Percentiles rank a stretch among this genome's conserved stretches.
These are phyloP conservation scores for Sogatella furcifera DNA, from an alignment of 1,140 invertebrate genomes.

Conservation along the genomic window DNA sequence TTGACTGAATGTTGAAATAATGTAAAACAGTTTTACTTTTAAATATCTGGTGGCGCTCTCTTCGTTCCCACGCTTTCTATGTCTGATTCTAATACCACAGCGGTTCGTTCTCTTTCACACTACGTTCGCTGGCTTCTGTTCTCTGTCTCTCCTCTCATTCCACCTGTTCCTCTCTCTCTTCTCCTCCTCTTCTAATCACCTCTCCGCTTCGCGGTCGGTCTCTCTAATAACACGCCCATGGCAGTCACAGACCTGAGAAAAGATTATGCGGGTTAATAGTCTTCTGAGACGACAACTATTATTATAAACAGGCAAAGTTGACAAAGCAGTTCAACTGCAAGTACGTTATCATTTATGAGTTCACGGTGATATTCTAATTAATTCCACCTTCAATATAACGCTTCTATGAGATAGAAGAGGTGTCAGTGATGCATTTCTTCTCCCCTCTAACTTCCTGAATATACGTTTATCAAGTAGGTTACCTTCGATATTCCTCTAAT, in stretches of 20 bases:
- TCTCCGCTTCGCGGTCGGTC: neutral
- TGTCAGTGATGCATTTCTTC: neutral
- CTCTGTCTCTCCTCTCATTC: neutral
- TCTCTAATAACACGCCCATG: constrained; percentile 21
- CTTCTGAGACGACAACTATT: too few species aligned
- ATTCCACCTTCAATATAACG: constrained; percentile 8
- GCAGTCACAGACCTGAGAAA: too few species aligned
- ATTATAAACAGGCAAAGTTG: too few species aligned
- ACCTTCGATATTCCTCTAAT: too few species aligned
- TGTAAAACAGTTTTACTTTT: too few species aligned
- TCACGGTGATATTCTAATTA: constrained; percentile 4
- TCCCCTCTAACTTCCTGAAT: neutral
- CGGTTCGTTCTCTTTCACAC: constrained; percentile 8
- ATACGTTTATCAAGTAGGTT: neutral
- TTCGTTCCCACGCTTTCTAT: too few species aligned
- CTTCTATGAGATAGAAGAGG: constrained; percentile 6
- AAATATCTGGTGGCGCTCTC: too few species aligned
- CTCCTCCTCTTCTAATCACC: neutral
- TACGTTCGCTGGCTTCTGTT: neutral
- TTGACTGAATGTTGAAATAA: too few species aligned
- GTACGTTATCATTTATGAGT: too few species aligned
- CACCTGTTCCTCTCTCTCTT: constrained; percentile 4
- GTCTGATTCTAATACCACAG: constrained; percentile 8
- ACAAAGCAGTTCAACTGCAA: too few species aligned
- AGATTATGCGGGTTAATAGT: too few species aligned